Evolutionary conservation across 1,140 invertebrate genomes (phyloP).

Genomic region (Antheraea pernyi): DNA sequence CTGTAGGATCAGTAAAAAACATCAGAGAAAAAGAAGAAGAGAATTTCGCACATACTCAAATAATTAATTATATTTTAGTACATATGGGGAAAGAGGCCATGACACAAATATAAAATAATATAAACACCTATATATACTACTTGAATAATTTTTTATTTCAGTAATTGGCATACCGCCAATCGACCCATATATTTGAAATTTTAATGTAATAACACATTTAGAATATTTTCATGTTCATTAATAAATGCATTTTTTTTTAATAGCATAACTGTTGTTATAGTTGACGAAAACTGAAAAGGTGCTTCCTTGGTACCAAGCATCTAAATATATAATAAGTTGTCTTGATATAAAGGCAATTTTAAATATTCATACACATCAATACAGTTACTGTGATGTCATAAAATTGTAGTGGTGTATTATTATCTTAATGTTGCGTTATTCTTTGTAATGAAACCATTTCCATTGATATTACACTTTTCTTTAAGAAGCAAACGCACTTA

Average conservation of each 20-base stretch:
- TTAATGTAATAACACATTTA: conserved; percentile 38
- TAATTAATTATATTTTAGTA: conserved; percentile 15
- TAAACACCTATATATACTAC: conserved; percentile 48
- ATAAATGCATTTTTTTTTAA: too few species aligned
- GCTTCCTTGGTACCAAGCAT: not conserved
- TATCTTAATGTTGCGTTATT: too few species aligned
- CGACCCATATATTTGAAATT: conserved; percentile 35
- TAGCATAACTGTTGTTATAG: too few species aligned
- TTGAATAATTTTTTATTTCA: conserved; percentile 29
- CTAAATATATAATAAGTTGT: too few species aligned
- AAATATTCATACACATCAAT: too few species aligned
- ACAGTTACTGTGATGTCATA: too few species aligned
- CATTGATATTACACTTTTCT: too few species aligned
- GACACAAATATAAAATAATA: conserved; percentile 49
- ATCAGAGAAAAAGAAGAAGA: not conserved
- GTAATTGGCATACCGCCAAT: conserved; percentile 33
- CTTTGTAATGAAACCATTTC: too few species aligned
- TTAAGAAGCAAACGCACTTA: too few species aligned
- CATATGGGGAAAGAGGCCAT: conserved; percentile 64
- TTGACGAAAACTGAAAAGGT: not conserved
- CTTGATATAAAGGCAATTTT: too few species aligned
- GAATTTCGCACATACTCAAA: conserved; percentile 7
- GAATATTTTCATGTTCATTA: conserved; percentile 13
- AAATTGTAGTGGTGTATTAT: too few species aligned
- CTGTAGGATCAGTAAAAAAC: too few species aligned